A percentile compares a stretch with the other conserved stretches of the same genome.
These are phyloP conservation scores for Meles meles DNA, from an alignment of 2,113 vertebrate genomes.

Conservation along the genomic window DNA sequence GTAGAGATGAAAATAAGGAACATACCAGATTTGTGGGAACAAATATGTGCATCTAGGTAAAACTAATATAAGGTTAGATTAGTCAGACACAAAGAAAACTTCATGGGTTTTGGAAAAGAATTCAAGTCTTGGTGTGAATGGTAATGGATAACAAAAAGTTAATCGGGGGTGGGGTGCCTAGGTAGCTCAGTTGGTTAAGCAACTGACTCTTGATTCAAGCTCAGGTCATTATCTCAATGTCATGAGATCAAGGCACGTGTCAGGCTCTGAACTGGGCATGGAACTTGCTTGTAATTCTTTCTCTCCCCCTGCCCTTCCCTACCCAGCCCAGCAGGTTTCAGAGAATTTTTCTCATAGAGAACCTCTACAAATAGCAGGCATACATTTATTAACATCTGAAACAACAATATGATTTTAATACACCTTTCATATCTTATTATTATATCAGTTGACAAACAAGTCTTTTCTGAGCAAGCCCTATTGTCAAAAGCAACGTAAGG, in stretches of 20 bases:
- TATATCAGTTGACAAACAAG: background rate
- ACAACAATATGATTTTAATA: background rate
- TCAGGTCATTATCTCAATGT: background rate
- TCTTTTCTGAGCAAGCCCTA: background rate
- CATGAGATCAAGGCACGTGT: background rate
- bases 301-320: background rate
- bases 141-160: background rate
- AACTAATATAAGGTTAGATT: background rate
- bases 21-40: rapidly evolving
- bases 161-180: background rate
- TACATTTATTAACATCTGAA: background rate
- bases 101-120: background rate
- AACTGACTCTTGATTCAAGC: background rate
- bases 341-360: background rate
- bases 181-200: background rate
- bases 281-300: background rate
- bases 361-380: background rate
- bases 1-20: background rate
- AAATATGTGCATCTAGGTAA: background rate
- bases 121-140: background rate
- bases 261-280: background rate
- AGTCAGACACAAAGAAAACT: background rate
- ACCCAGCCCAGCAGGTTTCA: background rate
- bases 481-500: background rate
- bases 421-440: background rate